These are phyloP conservation scores for Bilobella aurantiaca DNA, from an alignment of 1,140 invertebrate species.

Conservation along the genomic window DNA sequence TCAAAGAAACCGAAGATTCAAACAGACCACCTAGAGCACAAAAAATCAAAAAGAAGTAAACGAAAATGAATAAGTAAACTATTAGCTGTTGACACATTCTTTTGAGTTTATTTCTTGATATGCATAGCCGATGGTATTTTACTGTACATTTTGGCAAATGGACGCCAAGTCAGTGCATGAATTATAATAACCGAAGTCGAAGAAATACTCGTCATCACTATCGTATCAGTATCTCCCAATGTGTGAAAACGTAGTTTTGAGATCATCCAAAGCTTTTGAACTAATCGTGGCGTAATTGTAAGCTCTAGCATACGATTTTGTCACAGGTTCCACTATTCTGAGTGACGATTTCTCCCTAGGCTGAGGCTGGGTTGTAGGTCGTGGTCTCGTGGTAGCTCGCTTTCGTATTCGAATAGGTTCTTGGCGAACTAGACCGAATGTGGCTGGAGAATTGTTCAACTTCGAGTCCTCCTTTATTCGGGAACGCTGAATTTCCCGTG, in stretches of 20 bases:
- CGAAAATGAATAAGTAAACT: slow-evolving; percentile 4
- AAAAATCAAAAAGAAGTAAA: slow-evolving; percentile 8
- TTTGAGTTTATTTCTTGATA: background rate
- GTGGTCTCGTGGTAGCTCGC: no score
- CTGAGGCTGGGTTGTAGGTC: no score
- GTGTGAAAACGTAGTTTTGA: background rate
- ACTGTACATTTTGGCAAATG: background rate
- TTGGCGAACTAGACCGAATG: no score
- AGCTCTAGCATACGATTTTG: background rate
- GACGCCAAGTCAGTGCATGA: background rate
- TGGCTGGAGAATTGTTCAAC: no score
- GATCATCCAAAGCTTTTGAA: slow-evolving; percentile 9
- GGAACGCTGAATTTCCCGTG: no score
- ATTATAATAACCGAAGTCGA: no score
- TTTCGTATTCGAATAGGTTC: no score
- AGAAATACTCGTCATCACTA: no score
- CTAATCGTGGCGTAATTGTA: slow-evolving; percentile 11
- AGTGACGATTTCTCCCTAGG: no score
- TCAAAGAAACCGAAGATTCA: background rate
- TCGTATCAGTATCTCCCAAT: background rate
- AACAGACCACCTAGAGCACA: background rate
- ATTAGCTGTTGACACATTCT: background rate
- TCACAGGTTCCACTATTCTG: no score
- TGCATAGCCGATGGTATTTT: background rate
- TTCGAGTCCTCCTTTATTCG: no score